These are phyloP conservation scores for Acromyrmex charruanus DNA, from an alignment of 1,140 invertebrate species.

Conservation along the genomic window DNA sequence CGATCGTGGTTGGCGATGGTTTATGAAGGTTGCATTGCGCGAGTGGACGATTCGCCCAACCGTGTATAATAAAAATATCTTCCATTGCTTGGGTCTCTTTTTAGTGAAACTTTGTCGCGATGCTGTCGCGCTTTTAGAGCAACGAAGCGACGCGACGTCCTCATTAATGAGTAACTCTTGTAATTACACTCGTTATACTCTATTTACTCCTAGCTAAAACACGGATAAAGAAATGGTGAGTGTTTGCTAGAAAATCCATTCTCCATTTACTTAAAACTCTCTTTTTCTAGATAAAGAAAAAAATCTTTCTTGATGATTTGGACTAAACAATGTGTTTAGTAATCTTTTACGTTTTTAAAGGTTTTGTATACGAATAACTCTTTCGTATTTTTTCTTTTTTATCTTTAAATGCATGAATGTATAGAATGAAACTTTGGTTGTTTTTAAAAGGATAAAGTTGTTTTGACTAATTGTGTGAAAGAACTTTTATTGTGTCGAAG, in stretches of 20 bases:
- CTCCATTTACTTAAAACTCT: background rate
- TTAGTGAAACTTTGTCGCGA: background rate
- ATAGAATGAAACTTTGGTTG: background rate
- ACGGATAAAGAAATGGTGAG: background rate
- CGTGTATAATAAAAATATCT: conserved; percentile 29
- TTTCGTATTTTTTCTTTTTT: background rate
- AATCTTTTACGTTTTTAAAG: background rate
- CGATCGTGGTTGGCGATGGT: conserved; percentile 3
- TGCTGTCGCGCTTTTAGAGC: background rate
- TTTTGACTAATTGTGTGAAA: background rate
- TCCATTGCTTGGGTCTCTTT: background rate
- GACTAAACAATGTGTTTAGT: background rate
- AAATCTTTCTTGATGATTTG: background rate
- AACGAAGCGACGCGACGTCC: background rate
- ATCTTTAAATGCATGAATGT: background rate
- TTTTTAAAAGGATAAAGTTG: background rate
- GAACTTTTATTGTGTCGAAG: background rate
- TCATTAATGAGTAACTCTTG: conserved; percentile 31
- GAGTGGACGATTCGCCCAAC: background rate
- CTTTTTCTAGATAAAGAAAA: background rate
- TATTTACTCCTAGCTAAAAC: background rate
- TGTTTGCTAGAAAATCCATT: background rate
- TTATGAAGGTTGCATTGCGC: conserved; percentile 42
- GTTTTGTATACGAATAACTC: background rate
- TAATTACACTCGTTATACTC: conserved; percentile 27